These are phyloP conservation scores for Drosophila biarmipes DNA, from an alignment of 1,140 invertebrate genomes.

Conservation along the genomic window DNA sequence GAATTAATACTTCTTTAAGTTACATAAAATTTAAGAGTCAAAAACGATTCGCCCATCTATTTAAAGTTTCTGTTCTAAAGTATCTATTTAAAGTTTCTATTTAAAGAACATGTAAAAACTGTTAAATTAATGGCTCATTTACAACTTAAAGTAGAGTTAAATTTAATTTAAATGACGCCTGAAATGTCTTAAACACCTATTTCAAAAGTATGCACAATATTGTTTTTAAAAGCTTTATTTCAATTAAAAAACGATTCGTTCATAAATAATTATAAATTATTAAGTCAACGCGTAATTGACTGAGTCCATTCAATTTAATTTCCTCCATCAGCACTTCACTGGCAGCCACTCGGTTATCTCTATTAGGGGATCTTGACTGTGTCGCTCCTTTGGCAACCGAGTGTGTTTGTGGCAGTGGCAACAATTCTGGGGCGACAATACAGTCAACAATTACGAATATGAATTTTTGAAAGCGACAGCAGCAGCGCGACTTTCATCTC, in stretches of 20 bases:
- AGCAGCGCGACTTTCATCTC: constrained; percentile 55
- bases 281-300: neutral
- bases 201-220: too few relatives aligned
- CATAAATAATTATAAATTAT: neutral
- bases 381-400: constrained; percentile 35
- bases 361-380: constrained; percentile 54
- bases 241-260: too few relatives aligned
- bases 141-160: too few relatives aligned
- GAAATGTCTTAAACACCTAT: too few relatives aligned
- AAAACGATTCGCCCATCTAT: too few relatives aligned
- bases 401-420: constrained; percentile 27
- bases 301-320: constrained; percentile 19
- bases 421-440: constrained; percentile 73
- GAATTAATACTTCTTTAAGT: too few relatives aligned
- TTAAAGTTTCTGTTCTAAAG: too few relatives aligned
- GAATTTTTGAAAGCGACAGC: constrained; percentile 80
- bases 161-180: too few relatives aligned
- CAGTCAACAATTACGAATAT: constrained; percentile 82
- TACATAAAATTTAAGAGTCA: too few relatives aligned
- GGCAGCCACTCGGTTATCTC: constrained; percentile 22
- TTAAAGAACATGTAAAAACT: neutral
- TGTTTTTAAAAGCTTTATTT: too few relatives aligned
- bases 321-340: constrained; percentile 8
- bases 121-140: too few relatives aligned
- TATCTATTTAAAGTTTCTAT: too few relatives aligned